Conservation (phyloP, 2,797 vertebrate genomes). For the Harpagifer antarcticus region DNA sequence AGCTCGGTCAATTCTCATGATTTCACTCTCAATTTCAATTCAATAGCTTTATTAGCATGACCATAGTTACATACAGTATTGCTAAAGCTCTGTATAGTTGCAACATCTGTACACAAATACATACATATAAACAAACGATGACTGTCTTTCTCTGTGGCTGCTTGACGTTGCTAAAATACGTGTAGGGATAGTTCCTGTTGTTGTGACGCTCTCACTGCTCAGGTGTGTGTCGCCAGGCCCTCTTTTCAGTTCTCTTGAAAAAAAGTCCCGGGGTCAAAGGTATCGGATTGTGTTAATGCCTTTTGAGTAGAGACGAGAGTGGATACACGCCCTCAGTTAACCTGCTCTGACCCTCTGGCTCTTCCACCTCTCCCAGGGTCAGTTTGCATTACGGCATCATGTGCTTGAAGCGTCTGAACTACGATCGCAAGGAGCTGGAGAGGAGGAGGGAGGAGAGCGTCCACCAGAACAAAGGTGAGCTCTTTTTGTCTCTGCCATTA, state of each 20-base stretch:
- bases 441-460: slow-evolving; percentile 91
- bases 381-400: slow-evolving; percentile 96
- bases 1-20: background rate
- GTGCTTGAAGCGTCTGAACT: slow-evolving; percentile 95
- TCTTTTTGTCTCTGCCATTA: background rate
- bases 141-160: background rate
- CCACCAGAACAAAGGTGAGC: slow-evolving; percentile 90
- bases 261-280: slow-evolving; percentile 39
- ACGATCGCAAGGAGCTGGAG: slow-evolving; percentile 94
- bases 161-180: slow-evolving; percentile 26
- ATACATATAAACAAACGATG: too few relatives aligned
- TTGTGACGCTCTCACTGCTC: slow-evolving; percentile 25
- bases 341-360: slow-evolving; percentile 39
- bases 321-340: slow-evolving; percentile 51
- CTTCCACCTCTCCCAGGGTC: slow-evolving; percentile 84
- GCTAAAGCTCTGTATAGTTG: too few relatives aligned
- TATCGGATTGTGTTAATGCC: slow-evolving; percentile 34
- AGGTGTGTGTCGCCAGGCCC: slow-evolving; percentile 61
- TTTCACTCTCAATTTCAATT: background rate
- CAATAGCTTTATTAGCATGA: too few relatives aligned
- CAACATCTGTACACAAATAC: too few relatives aligned
- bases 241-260: background rate
- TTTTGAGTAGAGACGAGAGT: slow-evolving; percentile 45
- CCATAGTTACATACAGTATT: too few relatives aligned
- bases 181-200: slow-evolving; percentile 4